Evolutionary conservation across 2,888 invertebrate genomes (phyloP).

Genomic region (Allacma fusca): DNA sequence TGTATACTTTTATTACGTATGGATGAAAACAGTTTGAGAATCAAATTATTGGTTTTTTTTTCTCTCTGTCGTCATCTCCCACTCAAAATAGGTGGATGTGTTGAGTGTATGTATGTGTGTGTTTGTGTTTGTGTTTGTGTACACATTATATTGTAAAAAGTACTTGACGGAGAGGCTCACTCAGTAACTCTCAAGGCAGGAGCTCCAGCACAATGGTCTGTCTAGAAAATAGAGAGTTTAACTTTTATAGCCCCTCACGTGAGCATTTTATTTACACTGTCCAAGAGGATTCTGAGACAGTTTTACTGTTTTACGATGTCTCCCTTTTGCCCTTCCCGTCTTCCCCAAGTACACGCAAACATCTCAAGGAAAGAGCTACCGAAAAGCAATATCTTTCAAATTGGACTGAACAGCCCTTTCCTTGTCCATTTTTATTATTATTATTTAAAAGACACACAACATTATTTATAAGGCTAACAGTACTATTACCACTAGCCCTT

Average conservation of each 20-base stretch:
- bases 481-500: background rate
- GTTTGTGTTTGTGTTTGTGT: too few species aligned
- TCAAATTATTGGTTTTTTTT: too few species aligned
- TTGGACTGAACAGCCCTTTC: constrained; percentile 31
- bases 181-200: too few species aligned
- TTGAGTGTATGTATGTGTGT: too few species aligned
- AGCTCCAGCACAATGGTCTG: background rate
- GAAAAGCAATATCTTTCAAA: constrained; percentile 22
- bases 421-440: constrained; percentile 23
- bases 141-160: too few species aligned
- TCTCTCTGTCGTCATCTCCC: too few species aligned
- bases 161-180: too few species aligned
- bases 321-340: constrained; percentile 17
- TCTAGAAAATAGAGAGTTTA: constrained; percentile 15
- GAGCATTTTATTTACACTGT: constrained; percentile 36
- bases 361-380: background rate
- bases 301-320: constrained; percentile 55
- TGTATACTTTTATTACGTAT: background rate
- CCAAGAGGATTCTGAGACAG: constrained; percentile 46
- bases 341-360: background rate
- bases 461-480: background rate
- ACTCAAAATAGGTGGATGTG: too few species aligned
- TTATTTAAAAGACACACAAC: background rate
- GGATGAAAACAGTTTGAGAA: background rate
- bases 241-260: constrained; percentile 38